These are phyloP conservation scores for Spea bombifrons DNA, from an alignment of 2,113 vertebrate genomes.

Conservation along the genomic window DNA sequence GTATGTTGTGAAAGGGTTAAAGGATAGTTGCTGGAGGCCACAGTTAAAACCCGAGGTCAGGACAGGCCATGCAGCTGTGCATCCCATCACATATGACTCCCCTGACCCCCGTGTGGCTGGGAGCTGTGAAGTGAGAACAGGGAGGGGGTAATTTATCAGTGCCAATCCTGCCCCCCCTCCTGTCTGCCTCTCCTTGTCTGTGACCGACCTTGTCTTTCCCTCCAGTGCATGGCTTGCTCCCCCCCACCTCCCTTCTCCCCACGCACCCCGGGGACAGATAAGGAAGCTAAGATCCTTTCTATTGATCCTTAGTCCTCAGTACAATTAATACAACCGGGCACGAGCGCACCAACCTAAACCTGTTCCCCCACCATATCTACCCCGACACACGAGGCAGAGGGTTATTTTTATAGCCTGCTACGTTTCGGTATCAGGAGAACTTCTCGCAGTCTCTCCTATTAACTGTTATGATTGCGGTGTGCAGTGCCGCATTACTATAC, in stretches of 20 bases:
- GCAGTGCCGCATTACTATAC: neutral
- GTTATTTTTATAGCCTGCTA: neutral
- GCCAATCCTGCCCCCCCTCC: conserved; percentile 33
- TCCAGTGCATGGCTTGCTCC: conserved; percentile 33
- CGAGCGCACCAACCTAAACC: conserved; percentile 34
- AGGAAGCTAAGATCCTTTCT: conserved; percentile 60
- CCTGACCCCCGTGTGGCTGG: conserved; percentile 38
- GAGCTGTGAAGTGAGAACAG: neutral
- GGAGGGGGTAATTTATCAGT: conserved; percentile 27
- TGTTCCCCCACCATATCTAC: neutral
- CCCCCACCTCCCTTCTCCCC: conserved; percentile 30
- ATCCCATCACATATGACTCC: conserved; percentile 32
- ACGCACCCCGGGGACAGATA: conserved; percentile 53
- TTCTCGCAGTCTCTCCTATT: neutral
- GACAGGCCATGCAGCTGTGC: conserved; percentile 34
- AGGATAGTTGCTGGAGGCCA: conserved; percentile 17
- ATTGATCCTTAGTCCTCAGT: conserved; percentile 60
- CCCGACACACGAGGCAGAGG: neutral
- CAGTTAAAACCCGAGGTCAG: conserved; percentile 12
- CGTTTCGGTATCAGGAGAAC: neutral
- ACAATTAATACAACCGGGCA: conserved; percentile 56
- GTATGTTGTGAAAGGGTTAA: conserved; percentile 15
- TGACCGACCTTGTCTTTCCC: conserved; percentile 45
- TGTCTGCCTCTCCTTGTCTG: conserved; percentile 28
- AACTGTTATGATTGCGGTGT: neutral